Conservation (phyloP, 1,140 invertebrate genomes). For the Lepidurus packardi region DNA sequence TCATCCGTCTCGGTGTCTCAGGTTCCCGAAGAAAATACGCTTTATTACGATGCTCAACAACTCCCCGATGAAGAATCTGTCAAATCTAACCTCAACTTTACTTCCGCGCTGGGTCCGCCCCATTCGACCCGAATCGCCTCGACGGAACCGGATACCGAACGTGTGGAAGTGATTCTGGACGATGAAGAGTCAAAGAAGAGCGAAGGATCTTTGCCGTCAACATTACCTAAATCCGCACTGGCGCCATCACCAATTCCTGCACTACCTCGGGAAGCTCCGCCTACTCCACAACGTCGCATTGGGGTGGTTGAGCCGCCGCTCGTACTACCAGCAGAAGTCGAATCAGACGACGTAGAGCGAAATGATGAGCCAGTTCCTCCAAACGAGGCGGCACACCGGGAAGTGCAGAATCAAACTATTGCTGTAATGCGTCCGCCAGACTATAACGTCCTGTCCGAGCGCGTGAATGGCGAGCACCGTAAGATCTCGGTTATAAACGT, state of each 20-base stretch:
- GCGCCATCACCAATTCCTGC: not conserved
- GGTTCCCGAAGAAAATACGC: constrained; percentile 24
- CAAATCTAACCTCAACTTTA: constrained; percentile 27
- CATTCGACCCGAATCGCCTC: not conserved
- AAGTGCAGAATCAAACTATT: not conserved
- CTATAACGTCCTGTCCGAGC: constrained; percentile 33
- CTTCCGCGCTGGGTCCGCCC: not conserved
- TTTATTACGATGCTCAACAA: constrained; percentile 33
- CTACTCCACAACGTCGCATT: not conserved
- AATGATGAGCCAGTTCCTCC: constrained; percentile 28
- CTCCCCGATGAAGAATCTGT: constrained; percentile 32
- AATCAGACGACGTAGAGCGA: constrained; percentile 6
- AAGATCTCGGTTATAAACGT: constrained; percentile 41
- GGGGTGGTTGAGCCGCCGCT: constrained; percentile 16
- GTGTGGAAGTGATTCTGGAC: constrained; percentile 36
- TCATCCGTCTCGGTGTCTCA: not conserved
- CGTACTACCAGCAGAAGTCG: constrained; percentile 19
- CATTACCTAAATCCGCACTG: not conserved
- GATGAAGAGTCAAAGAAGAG: constrained; percentile 36
- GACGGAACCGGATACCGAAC: constrained; percentile 35
- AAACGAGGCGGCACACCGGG: not conserved
- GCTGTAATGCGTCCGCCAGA: not conserved
- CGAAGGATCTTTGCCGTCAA: constrained; percentile 27
- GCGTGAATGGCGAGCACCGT: constrained; percentile 37
- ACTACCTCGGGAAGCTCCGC: not conserved